Base-by-base conservation (phyloP, 2,888 invertebrate genomes). In the Leptopilina syphax region DNA sequence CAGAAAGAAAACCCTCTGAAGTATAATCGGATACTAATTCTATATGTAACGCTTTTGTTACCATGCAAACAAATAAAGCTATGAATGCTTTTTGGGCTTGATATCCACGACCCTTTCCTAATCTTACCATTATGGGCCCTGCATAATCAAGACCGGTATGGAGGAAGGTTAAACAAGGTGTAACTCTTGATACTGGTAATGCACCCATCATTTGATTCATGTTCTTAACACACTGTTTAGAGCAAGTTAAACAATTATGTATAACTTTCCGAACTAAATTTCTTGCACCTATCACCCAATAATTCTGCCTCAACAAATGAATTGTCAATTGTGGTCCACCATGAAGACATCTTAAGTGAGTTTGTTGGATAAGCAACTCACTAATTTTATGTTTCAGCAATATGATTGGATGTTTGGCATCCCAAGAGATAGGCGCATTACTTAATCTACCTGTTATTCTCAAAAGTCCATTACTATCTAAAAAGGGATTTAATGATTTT, bases 11-110 rank as follows among this genome's bases (percentile, higher is more conserved):
- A 1, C 81, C 78, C 1, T 80, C 79, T 1, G 87, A 77, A 2
- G 86, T 50, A 27, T 86, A 81, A 66, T 86, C 85, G 7, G 77
- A 81, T 0, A 88, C 88, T 18, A 84, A 65, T 76, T 89, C 86
- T 2, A 88, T 41, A 70, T 88, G 87, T 1, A 87, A 57, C 0
- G 87, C 87, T 60, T 85, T 83, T 1, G 83, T 85, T 0, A 83
- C 57, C 3, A 88, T 68, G 65, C 87, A 88, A 0, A 88, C 82
- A 73, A 87, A 88, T 6, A 86, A 1, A 0, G 83, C 83, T 4
- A 88, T 65, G 57, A 86, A 88, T 1, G 76, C 76, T 70, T 87
- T 86, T 10, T 78, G 66, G 0, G 80, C 68, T 65, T 81, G 79
- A 0, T 76, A 50, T 2, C 83, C 82, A 27, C 85, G 66, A 60